These are phyloP conservation scores for Liposcelis brunnea DNA, from an alignment of 2,888 invertebrate species.

Conservation along the genomic window DNA sequence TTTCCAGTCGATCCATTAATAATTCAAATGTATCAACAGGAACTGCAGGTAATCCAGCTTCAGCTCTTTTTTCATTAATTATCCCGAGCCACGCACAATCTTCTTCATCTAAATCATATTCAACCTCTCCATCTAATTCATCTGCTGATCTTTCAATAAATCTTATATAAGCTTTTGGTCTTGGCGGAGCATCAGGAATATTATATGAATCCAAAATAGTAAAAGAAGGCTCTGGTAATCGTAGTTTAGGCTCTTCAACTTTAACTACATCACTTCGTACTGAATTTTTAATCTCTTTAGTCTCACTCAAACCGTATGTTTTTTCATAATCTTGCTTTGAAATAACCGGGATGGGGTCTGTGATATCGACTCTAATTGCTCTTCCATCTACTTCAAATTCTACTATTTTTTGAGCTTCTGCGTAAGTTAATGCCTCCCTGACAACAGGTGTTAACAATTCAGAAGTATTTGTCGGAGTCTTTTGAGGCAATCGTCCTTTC, in stretches of 20 bases:
- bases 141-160: slow-evolving; percentile 90
- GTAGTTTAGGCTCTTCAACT: slow-evolving; percentile 16
- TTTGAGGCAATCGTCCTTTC: slow-evolving; percentile 20
- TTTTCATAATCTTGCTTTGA: slow-evolving; percentile 46
- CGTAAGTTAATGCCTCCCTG: slow-evolving; percentile 59
- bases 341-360: slow-evolving; percentile 48
- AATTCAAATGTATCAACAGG: slow-evolving; percentile 79
- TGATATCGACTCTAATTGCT: slow-evolving; percentile 42
- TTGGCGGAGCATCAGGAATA: slow-evolving; percentile 63
- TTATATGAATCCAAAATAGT: slow-evolving; percentile 58
- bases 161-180: slow-evolving; percentile 72
- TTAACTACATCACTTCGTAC: slow-evolving; percentile 16
- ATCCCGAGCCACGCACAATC: slow-evolving; percentile 87
- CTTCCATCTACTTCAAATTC: slow-evolving; percentile 75
- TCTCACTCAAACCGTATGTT: slow-evolving; percentile 25
- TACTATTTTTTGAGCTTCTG: slow-evolving; percentile 69
- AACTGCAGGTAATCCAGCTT: slow-evolving; percentile 54
- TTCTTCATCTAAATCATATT: slow-evolving; percentile 97
- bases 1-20: slow-evolving; percentile 95
- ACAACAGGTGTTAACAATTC: slow-evolving; percentile 33
- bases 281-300: slow-evolving; percentile 24
- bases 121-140: slow-evolving; percentile 80
- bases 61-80: slow-evolving; percentile 67
- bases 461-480: slow-evolving; percentile 24
- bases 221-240: slow-evolving; percentile 52